Evolutionary conservation across 2,797 vertebrate species (phyloP).

Genomic region (Psittacula derbiana): DNA sequence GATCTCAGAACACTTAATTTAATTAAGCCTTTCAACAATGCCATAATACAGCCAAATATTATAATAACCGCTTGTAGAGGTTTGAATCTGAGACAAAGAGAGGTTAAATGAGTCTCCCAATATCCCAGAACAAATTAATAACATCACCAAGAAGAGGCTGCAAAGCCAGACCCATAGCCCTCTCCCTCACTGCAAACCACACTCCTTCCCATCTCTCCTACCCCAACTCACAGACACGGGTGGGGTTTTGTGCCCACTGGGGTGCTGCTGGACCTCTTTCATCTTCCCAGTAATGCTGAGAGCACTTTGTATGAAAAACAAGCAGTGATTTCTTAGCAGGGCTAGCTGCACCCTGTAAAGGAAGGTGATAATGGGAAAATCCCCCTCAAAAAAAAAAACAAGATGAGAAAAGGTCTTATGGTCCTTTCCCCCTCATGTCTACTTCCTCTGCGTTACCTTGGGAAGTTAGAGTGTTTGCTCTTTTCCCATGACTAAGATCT

Average conservation of each 20-base stretch:
- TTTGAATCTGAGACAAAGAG: slow-evolving; percentile 67
- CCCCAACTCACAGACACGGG: fast-evolving
- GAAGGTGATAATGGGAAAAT: background rate
- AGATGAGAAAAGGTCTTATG: background rate
- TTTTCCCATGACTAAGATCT: slow-evolving; percentile 36
- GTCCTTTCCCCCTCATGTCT: background rate
- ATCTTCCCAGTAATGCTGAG: background rate
- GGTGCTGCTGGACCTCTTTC: background rate
- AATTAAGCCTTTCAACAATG: slow-evolving; percentile 71
- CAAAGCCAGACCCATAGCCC: background rate
- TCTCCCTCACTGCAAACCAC: background rate
- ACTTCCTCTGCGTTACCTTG: slow-evolving; percentile 49
- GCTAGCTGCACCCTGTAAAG: background rate
- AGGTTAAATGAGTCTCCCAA: slow-evolving; percentile 63
- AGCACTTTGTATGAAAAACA: background rate
- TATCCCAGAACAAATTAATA: slow-evolving; percentile 62
- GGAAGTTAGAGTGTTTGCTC: slow-evolving; percentile 4
- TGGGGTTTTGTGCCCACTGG: background rate
- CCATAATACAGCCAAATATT: slow-evolving; percentile 59
- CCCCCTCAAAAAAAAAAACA: background rate
- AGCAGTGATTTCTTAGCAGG: background rate
- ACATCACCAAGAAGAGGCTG: slow-evolving; percentile 18
- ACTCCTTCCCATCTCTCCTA: background rate
- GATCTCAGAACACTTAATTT: slow-evolving; percentile 60
- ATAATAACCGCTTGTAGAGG: slow-evolving; percentile 63